phyloP scores from a whole-genome alignment of 2,113 vertebrate species.

The Callaeas wilsoni region DNA sequence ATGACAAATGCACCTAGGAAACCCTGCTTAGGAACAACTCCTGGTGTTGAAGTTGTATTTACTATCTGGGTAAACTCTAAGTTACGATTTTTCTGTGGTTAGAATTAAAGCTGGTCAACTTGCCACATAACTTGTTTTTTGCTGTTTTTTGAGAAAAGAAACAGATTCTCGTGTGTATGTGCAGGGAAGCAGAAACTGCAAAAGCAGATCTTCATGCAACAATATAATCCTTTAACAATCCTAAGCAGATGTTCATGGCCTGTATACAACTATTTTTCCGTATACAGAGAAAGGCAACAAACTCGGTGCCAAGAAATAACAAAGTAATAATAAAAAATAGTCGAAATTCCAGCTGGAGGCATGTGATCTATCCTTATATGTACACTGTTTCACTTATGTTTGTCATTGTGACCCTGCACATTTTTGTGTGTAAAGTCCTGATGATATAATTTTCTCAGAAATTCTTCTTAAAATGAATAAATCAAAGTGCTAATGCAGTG shows the following conservation, averaged over 20 bases:
- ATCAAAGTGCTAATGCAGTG: background rate
- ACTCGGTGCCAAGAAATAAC: background rate
- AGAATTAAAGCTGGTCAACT: background rate
- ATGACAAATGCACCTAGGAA: background rate
- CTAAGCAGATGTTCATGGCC: background rate
- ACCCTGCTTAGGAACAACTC: background rate
- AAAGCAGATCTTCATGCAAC: background rate
- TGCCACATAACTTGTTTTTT: background rate
- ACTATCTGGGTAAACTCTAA: background rate
- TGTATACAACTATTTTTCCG: background rate
- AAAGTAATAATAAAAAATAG: background rate
- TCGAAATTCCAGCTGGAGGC: background rate
- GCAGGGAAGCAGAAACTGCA: background rate
- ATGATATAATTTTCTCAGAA: background rate
- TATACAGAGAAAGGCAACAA: background rate
- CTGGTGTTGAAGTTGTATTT: background rate
- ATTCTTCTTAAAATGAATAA: background rate
- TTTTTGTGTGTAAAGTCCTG: background rate
- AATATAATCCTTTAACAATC: background rate
- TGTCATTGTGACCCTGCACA: background rate
- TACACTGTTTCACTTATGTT: background rate
- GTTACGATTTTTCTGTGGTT: background rate
- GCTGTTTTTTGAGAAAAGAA: background rate
- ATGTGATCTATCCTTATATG: background rate
- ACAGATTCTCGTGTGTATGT: background rate